Base-by-base conservation (phyloP, 2,888 invertebrate genomes). In the Tetheella fluctuosa region DNA sequence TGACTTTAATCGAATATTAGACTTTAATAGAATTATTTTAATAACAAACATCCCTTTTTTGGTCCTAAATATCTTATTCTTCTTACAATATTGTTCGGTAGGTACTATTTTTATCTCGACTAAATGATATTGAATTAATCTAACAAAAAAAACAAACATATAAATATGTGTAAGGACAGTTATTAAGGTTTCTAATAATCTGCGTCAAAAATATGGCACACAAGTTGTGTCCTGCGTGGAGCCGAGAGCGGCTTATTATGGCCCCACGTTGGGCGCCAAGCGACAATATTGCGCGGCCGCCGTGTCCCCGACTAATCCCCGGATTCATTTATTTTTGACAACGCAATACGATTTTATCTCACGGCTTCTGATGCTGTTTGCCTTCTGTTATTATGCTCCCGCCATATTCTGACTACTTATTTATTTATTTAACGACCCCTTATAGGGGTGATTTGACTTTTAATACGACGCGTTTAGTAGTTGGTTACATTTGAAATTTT, bases 311-410 rank as follows among this genome's bases (percentile, higher is more conserved):
- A 86, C 91, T 93, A 93, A 93, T 93, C 93, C 91, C 83, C 77
- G 90, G 91, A 92, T 93, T 93, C 92, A 93, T 93, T 93, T 93
- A 93, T 93, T 93, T 93, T 93, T 93, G 93, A 93, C 93, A 92
- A 92, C 93, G 92, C 93, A 90, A 93, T 91, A 91, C 91, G 92
- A 93, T 93, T 93, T 91, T 93, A 92, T 93, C 93, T 91, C 90
- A 88, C 86, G 90, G 91, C 92, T 91, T 92, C 92, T 90, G 90
- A 90, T 91, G 91, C 91, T 92, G 92, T 93, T 93, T 93, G 91
- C 92, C 90, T 86, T 89, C 90, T 90, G 91, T 91, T 93, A 91
- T 91, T 91, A 89, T 84, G 83, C 86, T 85, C 84, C 88, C 82
- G 83, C 86, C 85, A 89, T 90, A 90, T 88, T 90, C 84, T 82